Conservation (phyloP, 2,888 invertebrate species). For the Pasiphila rectangulata region DNA sequence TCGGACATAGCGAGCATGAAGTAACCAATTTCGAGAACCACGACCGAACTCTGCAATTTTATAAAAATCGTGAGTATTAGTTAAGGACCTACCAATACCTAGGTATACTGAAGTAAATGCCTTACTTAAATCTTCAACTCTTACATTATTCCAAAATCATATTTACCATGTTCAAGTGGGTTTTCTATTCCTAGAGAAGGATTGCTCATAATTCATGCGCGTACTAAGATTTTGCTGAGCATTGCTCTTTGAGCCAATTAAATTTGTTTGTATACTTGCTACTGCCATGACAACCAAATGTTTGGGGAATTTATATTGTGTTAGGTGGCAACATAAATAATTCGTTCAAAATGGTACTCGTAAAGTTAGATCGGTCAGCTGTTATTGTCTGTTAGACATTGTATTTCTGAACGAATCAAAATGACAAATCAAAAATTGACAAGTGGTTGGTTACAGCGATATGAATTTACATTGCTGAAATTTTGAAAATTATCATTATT, state of each 20-base stretch:
- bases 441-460: slow-evolving; percentile 49
- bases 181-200: slow-evolving; percentile 30
- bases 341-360: slow-evolving; percentile 10
- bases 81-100: too few species aligned
- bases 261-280: slow-evolving; percentile 24
- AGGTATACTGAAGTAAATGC: too few species aligned
- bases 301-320: not conserved
- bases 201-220: slow-evolving; percentile 35
- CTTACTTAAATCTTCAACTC: too few species aligned
- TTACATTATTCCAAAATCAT: too few species aligned
- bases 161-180: slow-evolving; percentile 34
- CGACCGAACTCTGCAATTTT: slow-evolving; percentile 45
- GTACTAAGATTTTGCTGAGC: too few species aligned
- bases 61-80: too few species aligned
- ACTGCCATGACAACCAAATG: slow-evolving; percentile 36
- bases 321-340: slow-evolving; percentile 9
- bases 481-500: slow-evolving; percentile 25
- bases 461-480: slow-evolving; percentile 32
- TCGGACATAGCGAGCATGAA: slow-evolving; percentile 69
- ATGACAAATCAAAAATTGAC: slow-evolving; percentile 69
- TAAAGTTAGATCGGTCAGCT: too few species aligned
- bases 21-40: slow-evolving; percentile 66
- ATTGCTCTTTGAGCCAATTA: too few species aligned
- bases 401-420: slow-evolving; percentile 42
- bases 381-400: too few species aligned